Conservation (phyloP, 2,888 invertebrate species). For the Lysandra bellargus region DNA sequence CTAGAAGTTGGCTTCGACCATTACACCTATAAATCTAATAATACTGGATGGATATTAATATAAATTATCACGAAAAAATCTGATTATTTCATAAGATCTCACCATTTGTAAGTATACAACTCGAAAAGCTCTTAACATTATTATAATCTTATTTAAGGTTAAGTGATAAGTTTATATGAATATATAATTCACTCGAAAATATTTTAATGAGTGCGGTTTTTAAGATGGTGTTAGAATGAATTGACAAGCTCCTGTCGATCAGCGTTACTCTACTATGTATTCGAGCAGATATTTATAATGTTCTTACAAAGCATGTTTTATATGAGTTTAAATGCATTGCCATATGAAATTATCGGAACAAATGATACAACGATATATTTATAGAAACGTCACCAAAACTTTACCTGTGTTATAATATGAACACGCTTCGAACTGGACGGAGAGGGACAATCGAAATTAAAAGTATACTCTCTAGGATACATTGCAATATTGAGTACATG, state of each 20-base stretch:
- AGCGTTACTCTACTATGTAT: slow-evolving; percentile 25
- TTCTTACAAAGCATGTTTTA: slow-evolving; percentile 17
- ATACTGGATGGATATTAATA: slow-evolving; percentile 79
- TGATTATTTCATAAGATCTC: slow-evolving; percentile 76
- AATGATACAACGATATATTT: slow-evolving; percentile 10
- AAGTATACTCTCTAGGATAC: slow-evolving; percentile 46
- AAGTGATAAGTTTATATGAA: slow-evolving; percentile 56
- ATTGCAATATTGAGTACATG: slow-evolving; percentile 33
- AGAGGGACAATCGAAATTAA: slow-evolving; percentile 64
- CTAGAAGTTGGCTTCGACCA: slow-evolving; percentile 63
- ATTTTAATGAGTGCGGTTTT: slow-evolving; percentile 55
- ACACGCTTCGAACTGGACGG: slow-evolving; percentile 75
- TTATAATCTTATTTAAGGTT: slow-evolving; percentile 61
- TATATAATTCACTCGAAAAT: slow-evolving; percentile 56
- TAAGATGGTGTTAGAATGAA: slow-evolving; percentile 35
- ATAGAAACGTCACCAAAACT: slow-evolving; percentile 49
- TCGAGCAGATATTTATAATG: background rate
- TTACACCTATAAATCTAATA: slow-evolving; percentile 75
- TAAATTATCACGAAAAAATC: slow-evolving; percentile 74
- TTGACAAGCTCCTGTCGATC: slow-evolving; percentile 34
- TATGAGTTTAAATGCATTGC: slow-evolving; percentile 7
- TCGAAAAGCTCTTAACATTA: slow-evolving; percentile 77
- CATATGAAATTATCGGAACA: slow-evolving; percentile 12
- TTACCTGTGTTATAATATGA: slow-evolving; percentile 59
- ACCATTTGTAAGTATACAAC: slow-evolving; percentile 74